These are phyloP conservation scores for Chloromyia formosa DNA, from an alignment of 2,888 invertebrate species.

Conservation along the genomic window DNA sequence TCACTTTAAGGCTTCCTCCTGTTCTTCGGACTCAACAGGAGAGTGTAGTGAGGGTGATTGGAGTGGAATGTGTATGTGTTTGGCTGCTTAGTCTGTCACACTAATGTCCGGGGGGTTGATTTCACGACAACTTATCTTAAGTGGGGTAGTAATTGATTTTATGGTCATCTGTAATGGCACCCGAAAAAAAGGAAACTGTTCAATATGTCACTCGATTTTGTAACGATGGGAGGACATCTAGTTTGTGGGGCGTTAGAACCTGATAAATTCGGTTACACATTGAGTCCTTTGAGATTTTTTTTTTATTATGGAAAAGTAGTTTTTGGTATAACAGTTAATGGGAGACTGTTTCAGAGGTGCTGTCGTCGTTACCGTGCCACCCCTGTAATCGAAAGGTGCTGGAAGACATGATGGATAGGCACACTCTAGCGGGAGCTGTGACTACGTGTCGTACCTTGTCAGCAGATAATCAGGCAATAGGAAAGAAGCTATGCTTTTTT, in stretches of 20 bases:
- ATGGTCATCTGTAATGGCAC: slow-evolving; percentile 44
- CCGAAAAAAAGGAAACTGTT: slow-evolving; percentile 23
- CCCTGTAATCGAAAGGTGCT: too few relatives aligned
- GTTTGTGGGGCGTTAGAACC: neutral
- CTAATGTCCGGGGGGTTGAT: slow-evolving; percentile 22
- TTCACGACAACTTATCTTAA: slow-evolving; percentile 46
- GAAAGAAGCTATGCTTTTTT: too few relatives aligned
- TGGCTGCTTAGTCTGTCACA: neutral
- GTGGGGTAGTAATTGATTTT: slow-evolving; percentile 50
- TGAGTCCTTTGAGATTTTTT: neutral
- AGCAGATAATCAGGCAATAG: too few relatives aligned
- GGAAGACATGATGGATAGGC: too few relatives aligned
- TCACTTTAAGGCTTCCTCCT: slow-evolving; percentile 32
- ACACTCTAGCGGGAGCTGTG: too few relatives aligned
- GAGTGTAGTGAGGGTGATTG: neutral
- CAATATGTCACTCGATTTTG: slow-evolving; percentile 27
- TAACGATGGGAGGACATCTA: neutral
- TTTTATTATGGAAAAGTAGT: neutral
- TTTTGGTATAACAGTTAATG: too few relatives aligned
- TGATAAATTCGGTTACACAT: too few relatives aligned
- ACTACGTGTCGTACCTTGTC: too few relatives aligned
- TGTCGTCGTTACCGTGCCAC: too few relatives aligned
- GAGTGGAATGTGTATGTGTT: neutral
- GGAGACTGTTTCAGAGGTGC: too few relatives aligned
- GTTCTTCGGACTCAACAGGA: neutral